Percentiles rank a stretch among this genome's conserved stretches.
Conservation (phyloP, 1,140 invertebrate species). For the Anthonomus grandis region DNA sequence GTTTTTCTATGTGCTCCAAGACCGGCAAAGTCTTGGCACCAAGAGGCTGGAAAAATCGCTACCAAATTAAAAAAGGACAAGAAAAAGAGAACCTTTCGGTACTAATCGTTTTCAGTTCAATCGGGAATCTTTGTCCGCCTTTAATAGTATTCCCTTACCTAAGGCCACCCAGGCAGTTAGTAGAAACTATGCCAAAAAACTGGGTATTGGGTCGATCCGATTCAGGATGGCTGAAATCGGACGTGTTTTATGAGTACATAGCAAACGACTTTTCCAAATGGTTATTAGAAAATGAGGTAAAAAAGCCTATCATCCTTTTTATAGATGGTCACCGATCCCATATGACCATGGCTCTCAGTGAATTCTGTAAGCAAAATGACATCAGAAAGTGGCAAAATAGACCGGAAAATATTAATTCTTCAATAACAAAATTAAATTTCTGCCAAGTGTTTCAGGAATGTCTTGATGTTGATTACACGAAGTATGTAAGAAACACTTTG, state of each 20-base stretch:
- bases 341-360: conserved; percentile 1
- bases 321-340: conserved; percentile 23
- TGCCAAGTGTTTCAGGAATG: neutral
- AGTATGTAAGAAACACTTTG: too few relatives aligned
- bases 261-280: conserved; percentile 45
- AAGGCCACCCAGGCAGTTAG: conserved; percentile 31
- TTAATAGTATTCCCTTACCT: conserved; percentile 40
- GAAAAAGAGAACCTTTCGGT: too few relatives aligned
- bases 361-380: conserved; percentile 10
- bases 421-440: neutral
- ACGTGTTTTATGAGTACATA: conserved; percentile 49
- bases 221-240: conserved; percentile 47
- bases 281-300: conserved; percentile 21
- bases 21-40: too few relatives aligned
- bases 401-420: neutral
- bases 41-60: too few relatives aligned
- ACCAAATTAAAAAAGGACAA: too few relatives aligned
- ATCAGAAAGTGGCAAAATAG: neutral
- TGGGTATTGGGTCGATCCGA: conserved; percentile 46
- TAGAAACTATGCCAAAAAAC: conserved; percentile 35
- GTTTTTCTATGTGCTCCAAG: too few relatives aligned
- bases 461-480: too few relatives aligned
- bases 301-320: conserved; percentile 19
- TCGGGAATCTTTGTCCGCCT: conserved; percentile 33
- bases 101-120: too few relatives aligned